phyloP scores from a whole-genome alignment of 2,888 invertebrate species.

The Acanthosepion pharaonis region DNA sequence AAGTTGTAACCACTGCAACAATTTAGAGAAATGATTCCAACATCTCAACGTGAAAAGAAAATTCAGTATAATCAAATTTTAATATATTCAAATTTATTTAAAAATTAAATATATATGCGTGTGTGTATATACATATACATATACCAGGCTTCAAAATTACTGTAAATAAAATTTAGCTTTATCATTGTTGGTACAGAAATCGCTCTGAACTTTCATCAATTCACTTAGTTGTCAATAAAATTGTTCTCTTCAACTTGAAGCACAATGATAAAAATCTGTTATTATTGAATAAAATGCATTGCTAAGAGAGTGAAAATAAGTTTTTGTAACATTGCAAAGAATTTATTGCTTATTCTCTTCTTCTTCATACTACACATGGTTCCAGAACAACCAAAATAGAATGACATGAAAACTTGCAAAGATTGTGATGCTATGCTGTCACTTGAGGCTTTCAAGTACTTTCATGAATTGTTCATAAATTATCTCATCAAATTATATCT shows the following conservation, averaged over 20 bases:
- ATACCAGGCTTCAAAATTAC: neutral
- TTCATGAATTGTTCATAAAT: neutral
- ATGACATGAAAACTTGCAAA: neutral
- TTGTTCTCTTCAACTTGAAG: neutral
- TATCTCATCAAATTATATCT: neutral
- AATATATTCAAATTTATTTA: too few species aligned
- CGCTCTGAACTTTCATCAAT: too few species aligned
- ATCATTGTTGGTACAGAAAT: neutral
- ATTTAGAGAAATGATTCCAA: too few species aligned
- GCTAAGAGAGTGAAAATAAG: neutral
- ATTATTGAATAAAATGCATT: neutral
- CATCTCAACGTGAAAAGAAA: too few species aligned
- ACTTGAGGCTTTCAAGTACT: neutral
- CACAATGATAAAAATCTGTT: neutral
- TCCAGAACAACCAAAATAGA: neutral
- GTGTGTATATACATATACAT: too few species aligned
- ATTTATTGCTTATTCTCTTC: neutral
- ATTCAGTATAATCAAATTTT: too few species aligned
- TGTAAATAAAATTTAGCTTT: neutral
- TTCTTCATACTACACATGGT: neutral
- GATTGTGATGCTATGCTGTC: neutral
- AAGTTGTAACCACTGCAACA: too few species aligned
- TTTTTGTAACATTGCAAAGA: neutral
- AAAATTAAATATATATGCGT: too few species aligned
- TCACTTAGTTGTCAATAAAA: too few species aligned